Conservation (phyloP, 1,140 invertebrate genomes). For the Drosophila suzukii region DNA sequence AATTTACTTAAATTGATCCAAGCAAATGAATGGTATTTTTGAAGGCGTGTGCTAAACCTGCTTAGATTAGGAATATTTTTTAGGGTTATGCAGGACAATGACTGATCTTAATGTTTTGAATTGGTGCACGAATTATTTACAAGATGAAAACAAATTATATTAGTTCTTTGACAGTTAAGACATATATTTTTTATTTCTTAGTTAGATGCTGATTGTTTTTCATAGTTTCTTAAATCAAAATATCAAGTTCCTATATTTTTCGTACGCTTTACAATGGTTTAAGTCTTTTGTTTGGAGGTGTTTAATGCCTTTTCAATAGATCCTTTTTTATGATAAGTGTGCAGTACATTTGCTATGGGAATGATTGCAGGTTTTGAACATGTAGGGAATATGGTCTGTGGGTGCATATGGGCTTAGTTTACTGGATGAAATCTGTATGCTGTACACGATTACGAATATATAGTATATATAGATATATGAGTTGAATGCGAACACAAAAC, state of each 20-base stretch:
- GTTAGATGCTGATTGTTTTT: neutral
- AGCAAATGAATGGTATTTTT: constrained; percentile 7
- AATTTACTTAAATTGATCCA: constrained; percentile 21
- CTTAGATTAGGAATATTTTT: constrained; percentile 3
- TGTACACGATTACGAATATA: constrained; percentile 60
- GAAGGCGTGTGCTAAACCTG: neutral
- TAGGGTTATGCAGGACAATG: constrained; percentile 29
- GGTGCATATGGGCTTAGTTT: constrained; percentile 35
- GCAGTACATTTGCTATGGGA: constrained; percentile 8
- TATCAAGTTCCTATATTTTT: neutral
- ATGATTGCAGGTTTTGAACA: constrained; percentile 6
- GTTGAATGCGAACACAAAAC: constrained; percentile 49
- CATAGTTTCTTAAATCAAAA: neutral
- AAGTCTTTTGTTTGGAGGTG: no score
- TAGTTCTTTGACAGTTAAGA: neutral
- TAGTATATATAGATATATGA: constrained; percentile 43
- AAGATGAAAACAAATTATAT: neutral
- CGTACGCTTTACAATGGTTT: neutral
- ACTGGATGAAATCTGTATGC: constrained; percentile 53
- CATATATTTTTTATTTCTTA: neutral
- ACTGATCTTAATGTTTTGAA: constrained; percentile 35
- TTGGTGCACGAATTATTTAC: constrained; percentile 5
- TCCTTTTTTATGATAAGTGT: constrained; percentile 14
- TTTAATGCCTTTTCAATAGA: neutral
- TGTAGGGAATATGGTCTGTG: constrained; percentile 13